These are phyloP conservation scores for Torymus tubicola DNA, from an alignment of 2,888 invertebrate genomes.

Conservation along the genomic window DNA sequence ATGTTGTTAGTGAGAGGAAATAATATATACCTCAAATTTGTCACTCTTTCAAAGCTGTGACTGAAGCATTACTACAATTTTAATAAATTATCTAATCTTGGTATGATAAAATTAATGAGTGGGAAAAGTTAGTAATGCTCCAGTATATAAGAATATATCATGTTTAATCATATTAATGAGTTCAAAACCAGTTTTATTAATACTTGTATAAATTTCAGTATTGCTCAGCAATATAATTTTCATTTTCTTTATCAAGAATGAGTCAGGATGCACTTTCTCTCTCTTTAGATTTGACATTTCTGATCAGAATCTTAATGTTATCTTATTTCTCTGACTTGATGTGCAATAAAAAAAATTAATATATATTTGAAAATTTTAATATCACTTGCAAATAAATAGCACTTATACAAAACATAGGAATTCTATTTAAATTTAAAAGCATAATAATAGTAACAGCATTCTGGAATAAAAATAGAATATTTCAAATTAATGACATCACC, in stretches of 20 bases:
- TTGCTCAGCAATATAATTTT: slow-evolving; percentile 22
- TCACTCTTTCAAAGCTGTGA: neutral
- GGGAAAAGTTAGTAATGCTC: neutral
- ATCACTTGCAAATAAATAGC: neutral
- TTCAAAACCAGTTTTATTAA: slow-evolving; percentile 6
- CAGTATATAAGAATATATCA: neutral
- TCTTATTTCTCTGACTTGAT: slow-evolving; percentile 32
- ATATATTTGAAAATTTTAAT: slow-evolving; percentile 3
- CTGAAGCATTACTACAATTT: slow-evolving; percentile 1
- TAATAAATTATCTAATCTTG: slow-evolving; percentile 37
- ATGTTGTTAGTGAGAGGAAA: too few species aligned
- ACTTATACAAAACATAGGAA: neutral
- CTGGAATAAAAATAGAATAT: slow-evolving; percentile 30
- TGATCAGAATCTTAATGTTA: slow-evolving; percentile 40
- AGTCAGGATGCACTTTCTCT: slow-evolving; percentile 36
- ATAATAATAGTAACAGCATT: slow-evolving; percentile 8
- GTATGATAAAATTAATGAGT: slow-evolving; percentile 12
- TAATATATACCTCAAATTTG: too few species aligned
- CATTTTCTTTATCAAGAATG: slow-evolving; percentile 25
- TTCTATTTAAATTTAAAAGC: slow-evolving; percentile 5
- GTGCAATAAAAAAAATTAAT: neutral
- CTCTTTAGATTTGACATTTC: slow-evolving; percentile 24
- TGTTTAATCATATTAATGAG: neutral
- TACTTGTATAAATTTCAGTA: slow-evolving; percentile 8
- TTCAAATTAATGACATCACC: slow-evolving; percentile 32